phyloP scores from a whole-genome alignment of 2,113 vertebrate genomes.

The Brienomyrus longianalis region DNA sequence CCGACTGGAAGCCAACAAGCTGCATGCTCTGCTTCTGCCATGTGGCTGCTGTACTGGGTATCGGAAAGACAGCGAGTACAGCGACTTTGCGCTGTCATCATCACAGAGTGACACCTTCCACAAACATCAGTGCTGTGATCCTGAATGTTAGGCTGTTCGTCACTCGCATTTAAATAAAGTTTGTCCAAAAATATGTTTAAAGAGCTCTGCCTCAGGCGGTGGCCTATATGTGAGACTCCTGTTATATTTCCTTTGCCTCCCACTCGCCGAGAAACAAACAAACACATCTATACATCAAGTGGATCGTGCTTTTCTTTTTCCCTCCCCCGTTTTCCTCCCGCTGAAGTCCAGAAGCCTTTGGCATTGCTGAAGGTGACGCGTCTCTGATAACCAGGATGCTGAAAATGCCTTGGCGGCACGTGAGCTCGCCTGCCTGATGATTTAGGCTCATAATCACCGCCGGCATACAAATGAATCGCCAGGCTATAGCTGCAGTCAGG shows the following conservation, averaged over 20 bases:
- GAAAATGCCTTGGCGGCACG: conserved; percentile 45
- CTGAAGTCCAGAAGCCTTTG: background rate
- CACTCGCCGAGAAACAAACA: background rate
- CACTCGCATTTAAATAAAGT: background rate
- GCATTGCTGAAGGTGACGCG: background rate
- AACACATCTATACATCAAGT: background rate
- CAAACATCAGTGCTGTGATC: background rate
- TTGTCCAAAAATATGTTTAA: conserved; percentile 8
- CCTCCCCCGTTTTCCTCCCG: background rate
- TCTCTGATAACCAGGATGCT: conserved; percentile 34
- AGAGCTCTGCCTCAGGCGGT: background rate
- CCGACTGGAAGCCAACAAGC: background rate
- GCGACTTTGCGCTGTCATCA: background rate
- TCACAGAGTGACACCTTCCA: background rate
- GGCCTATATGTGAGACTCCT: background rate
- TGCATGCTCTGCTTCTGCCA: background rate
- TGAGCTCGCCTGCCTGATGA: conserved; percentile 53
- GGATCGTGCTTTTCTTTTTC: background rate
- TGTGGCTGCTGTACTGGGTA: background rate
- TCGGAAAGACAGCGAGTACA: background rate
- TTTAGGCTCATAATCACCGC: conserved; percentile 58
- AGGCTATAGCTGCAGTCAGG: conserved; percentile 55
- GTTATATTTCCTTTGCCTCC: background rate
- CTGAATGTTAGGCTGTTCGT: background rate
- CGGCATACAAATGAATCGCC: conserved; percentile 59